phyloP scores from a whole-genome alignment of 2,888 invertebrate genomes.

The Silvanus unidentatus region DNA sequence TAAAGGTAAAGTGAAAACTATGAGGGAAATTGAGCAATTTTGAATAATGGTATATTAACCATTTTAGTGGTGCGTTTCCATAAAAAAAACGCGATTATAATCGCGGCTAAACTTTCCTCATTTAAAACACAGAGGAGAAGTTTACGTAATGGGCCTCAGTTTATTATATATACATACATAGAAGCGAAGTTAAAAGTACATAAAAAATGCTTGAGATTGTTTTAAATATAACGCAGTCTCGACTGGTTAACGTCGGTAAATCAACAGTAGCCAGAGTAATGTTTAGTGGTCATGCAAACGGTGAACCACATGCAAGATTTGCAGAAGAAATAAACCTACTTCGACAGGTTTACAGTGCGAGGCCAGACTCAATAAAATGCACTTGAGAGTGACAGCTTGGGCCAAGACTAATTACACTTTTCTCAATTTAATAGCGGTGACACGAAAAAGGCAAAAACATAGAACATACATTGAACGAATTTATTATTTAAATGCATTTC shows the following conservation, averaged over 20 bases:
- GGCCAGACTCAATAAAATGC: no score
- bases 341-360: slow-evolving; percentile 23
- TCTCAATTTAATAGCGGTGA: no score
- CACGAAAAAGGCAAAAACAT: no score
- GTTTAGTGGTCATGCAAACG: slow-evolving; percentile 27
- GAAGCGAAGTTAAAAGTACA: slow-evolving; percentile 13
- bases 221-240: slow-evolving; percentile 39
- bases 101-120: not conserved
- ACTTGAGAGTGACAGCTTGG: no score
- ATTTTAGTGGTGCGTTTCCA: slow-evolving; percentile 3
- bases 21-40: slow-evolving; percentile 19
- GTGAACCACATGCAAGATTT: slow-evolving; percentile 24
- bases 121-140: slow-evolving; percentile 4
- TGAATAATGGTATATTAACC: slow-evolving; percentile 22
- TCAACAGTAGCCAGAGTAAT: slow-evolving; percentile 29
- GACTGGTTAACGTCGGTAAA: slow-evolving; percentile 31
- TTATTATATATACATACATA: no score
- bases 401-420: no score
- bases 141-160: slow-evolving; percentile 14
- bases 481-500: no score
- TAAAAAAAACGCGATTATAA: slow-evolving; percentile 1
- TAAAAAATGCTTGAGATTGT: slow-evolving; percentile 33
- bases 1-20: slow-evolving; percentile 8
- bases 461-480: no score
- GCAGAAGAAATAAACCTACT: slow-evolving; percentile 28